Evolutionary conservation across 2,797 vertebrate genomes (phyloP).

Genomic region (Pelobates cultripes): DNA sequence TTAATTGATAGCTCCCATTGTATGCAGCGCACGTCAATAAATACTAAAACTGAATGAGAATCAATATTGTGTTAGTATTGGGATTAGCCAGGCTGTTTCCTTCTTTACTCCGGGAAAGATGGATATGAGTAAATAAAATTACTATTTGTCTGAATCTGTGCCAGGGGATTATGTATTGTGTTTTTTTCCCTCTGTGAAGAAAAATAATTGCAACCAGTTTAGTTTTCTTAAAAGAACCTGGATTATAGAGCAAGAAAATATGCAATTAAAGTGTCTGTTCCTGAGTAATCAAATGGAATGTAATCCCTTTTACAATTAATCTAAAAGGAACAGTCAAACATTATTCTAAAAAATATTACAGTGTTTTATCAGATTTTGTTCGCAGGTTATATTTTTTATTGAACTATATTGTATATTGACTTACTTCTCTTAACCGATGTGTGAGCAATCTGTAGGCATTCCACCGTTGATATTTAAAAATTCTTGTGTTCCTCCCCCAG

Average conservation of each 20-base stretch:
- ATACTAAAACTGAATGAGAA: constrained; percentile 76
- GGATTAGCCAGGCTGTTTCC: constrained; percentile 77
- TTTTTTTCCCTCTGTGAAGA: constrained; percentile 56
- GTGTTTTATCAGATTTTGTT: no score
- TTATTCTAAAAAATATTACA: no score
- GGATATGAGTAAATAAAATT: constrained; percentile 77
- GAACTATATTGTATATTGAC: no score
- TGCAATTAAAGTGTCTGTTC: constrained; percentile 1
- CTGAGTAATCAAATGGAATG: no score
- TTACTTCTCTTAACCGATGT: no score
- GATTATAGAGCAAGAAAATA: constrained; percentile 23
- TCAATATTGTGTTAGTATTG: constrained; percentile 79
- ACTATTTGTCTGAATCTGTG: constrained; percentile 71
- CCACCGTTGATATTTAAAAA: no score
- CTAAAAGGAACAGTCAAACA: no score
- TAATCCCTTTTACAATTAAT: no score
- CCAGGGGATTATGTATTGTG: constrained; percentile 69
- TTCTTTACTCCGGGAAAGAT: constrained; percentile 62
- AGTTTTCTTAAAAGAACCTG: constrained; percentile 24
- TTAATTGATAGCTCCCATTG: constrained; percentile 75
- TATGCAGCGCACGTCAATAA: constrained; percentile 78
- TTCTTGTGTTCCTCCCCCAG: no score
- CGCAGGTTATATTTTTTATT: no score
- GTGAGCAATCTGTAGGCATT: no score
- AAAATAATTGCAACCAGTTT: constrained; percentile 54